Conservation (phyloP, 1,140 invertebrate species). For the Zaprionus vittiger region DNA sequence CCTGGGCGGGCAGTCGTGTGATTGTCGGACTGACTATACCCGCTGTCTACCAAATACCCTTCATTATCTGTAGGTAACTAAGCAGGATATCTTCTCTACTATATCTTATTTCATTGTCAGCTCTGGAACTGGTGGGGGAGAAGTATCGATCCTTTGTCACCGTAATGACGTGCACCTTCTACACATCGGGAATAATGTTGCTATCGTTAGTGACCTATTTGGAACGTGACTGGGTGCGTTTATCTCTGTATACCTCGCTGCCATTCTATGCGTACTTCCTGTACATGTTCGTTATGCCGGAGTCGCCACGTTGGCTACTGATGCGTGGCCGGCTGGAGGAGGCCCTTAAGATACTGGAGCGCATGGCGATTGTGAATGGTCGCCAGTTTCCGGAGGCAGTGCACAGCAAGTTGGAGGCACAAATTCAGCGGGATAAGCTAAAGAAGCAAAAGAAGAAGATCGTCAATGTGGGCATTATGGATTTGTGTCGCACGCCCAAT, state of each 20-base stretch:
- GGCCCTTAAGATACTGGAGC: conserved; percentile 91
- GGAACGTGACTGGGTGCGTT: conserved; percentile 91
- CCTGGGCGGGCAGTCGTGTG: conserved; percentile 91
- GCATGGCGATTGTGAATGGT: conserved; percentile 90
- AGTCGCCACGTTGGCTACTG: conserved; percentile 93
- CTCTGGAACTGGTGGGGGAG: conserved; percentile 94
- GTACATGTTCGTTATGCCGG: conserved; percentile 93
- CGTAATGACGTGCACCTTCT: conserved; percentile 95
- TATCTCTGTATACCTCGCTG: conserved; percentile 91
- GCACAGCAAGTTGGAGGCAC: conserved; percentile 88
- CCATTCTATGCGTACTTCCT: conserved; percentile 94
- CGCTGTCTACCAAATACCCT: conserved; percentile 97
- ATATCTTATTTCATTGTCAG: conserved; percentile 85
- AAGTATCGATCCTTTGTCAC: conserved; percentile 96
- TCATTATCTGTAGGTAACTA: conserved; percentile 92
- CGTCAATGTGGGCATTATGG: conserved; percentile 88
- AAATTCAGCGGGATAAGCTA: conserved; percentile 83
- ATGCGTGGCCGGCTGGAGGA: conserved; percentile 92
- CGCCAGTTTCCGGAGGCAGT: conserved; percentile 90
- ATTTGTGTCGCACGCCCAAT: conserved; percentile 92
- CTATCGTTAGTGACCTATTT: conserved; percentile 92
- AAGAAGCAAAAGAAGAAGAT: conserved; percentile 86
- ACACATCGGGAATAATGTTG: conserved; percentile 93
- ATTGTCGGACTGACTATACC: conserved; percentile 95
- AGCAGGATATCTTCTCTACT: not conserved